Conservation (phyloP, 2,888 invertebrate genomes). For the Drosophila borborema region DNA sequence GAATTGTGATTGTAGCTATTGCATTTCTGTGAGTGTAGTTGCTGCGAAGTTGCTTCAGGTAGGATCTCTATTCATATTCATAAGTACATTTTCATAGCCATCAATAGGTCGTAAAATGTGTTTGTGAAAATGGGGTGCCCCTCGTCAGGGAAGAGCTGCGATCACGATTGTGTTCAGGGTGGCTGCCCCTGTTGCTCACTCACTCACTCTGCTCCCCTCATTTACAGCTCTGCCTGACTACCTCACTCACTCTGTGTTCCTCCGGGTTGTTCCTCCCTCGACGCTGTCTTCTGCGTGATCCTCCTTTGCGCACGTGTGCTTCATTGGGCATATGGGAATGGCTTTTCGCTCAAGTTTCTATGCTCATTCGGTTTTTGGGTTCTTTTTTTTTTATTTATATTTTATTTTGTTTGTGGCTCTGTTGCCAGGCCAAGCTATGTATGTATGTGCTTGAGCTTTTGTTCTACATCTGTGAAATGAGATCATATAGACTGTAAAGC, state of each 20-base stretch:
- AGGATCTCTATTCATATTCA: conserved; percentile 72
- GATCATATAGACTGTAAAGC: conserved; percentile 45
- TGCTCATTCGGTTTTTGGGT: neutral
- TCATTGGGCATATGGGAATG: conserved; percentile 23
- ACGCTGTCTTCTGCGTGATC: neutral
- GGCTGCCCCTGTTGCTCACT: conserved; percentile 41
- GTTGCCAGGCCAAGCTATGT: conserved; percentile 44
- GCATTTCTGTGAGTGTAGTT: conserved; percentile 8
- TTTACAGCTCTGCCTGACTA: neutral
- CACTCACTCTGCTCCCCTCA: neutral
- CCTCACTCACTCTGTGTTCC: too few relatives aligned
- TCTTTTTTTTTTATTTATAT: too few relatives aligned
- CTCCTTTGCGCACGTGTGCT: conserved; percentile 46
- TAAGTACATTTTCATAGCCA: conserved; percentile 77
- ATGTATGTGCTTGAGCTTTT: conserved; percentile 39
- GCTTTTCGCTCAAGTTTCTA: neutral
- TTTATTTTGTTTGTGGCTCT: neutral
- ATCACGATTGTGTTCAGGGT: conserved; percentile 61
- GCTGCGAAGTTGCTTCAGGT: conserved; percentile 32
- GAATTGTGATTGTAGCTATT: neutral
- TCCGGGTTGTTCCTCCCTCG: neutral
- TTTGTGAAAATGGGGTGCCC: conserved; percentile 72
- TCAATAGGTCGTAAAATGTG: conserved; percentile 77
- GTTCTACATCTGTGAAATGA: conserved; percentile 49
- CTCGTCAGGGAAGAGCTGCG: conserved; percentile 1